Percentiles rank a stretch among this genome's conserved stretches.
Evolutionary conservation across 2,888 invertebrate genomes (phyloP).

Genomic region (Rhopalosiphum nymphaeae): DNA sequence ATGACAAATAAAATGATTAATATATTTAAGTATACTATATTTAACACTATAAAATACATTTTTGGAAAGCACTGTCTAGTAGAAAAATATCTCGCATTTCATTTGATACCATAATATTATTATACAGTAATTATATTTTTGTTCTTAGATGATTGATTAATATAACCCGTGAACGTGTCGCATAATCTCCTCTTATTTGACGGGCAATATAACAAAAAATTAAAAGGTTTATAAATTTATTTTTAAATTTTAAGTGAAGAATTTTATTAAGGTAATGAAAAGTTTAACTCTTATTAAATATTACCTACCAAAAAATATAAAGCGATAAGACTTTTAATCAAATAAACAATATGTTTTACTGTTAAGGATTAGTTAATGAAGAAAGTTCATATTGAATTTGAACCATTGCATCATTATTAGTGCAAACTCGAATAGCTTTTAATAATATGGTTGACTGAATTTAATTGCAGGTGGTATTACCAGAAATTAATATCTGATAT

Average conservation of each 20-base stretch:
- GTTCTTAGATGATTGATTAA: background rate
- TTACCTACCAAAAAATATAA: background rate
- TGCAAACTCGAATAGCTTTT: background rate
- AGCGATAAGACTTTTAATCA: background rate
- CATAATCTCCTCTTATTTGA: no score
- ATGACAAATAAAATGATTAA: background rate
- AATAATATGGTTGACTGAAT: background rate
- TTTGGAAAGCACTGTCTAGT: background rate
- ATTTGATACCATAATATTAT: background rate
- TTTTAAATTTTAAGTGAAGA: background rate
- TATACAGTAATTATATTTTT: background rate
- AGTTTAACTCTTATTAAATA: background rate
- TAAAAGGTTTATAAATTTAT: background rate
- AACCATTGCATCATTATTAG: background rate
- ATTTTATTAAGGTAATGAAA: background rate
- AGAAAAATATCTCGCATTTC: background rate
- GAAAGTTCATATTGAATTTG: background rate
- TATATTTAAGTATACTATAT: background rate
- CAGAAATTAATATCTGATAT: background rate
- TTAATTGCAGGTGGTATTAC: background rate
- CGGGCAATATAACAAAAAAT: background rate
- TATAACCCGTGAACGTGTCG: background rate
- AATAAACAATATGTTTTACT: background rate
- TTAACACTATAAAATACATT: background rate
- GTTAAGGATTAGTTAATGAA: background rate